A percentile compares a stretch with the other conserved stretches of the same genome.
Evolutionary conservation across 2,888 invertebrate species (phyloP).

Genomic region (Junonia oenone): DNA sequence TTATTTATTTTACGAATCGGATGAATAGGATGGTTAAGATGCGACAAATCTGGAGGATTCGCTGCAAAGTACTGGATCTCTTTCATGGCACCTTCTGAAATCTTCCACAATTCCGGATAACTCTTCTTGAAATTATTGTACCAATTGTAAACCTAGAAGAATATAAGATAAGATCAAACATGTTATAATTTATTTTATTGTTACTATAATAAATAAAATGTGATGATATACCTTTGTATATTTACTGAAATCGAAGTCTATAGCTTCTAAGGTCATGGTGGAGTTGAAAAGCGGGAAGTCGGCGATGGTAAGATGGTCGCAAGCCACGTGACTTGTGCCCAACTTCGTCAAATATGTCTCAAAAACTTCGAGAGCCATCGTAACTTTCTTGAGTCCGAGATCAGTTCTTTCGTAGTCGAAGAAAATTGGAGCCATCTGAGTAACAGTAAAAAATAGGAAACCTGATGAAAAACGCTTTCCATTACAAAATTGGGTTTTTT

Average conservation of each 20-base stretch:
- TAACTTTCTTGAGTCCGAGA: slow-evolving; percentile 82
- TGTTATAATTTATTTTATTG: slow-evolving; percentile 1
- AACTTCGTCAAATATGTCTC: slow-evolving; percentile 82
- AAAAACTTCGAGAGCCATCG: slow-evolving; percentile 82
- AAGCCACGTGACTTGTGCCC: slow-evolving; percentile 83
- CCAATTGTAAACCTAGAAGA: slow-evolving; percentile 79
- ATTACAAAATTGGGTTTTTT: too few relatives aligned
- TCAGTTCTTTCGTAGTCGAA: slow-evolving; percentile 86
- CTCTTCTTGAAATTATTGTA: slow-evolving; percentile 84
- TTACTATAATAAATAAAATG: neutral
- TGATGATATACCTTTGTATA: slow-evolving; percentile 71
- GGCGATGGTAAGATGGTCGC: slow-evolving; percentile 85
- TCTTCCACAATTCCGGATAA: slow-evolving; percentile 84
- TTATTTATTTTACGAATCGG: slow-evolving; percentile 79
- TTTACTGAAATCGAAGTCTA: slow-evolving; percentile 81
- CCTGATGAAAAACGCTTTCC: too few relatives aligned
- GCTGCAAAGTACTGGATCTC: slow-evolving; percentile 83
- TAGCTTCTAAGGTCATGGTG: slow-evolving; percentile 86
- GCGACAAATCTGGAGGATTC: slow-evolving; percentile 86
- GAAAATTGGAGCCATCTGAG: slow-evolving; percentile 87
- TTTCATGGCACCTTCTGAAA: slow-evolving; percentile 83
- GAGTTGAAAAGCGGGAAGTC: slow-evolving; percentile 86
- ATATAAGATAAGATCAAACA: slow-evolving; percentile 3
- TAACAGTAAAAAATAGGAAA: neutral
- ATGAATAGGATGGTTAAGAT: slow-evolving; percentile 86